Evolutionary conservation across 2,113 vertebrate species (phyloP).

Genomic region (Hemiscyllium ocellatum): DNA sequence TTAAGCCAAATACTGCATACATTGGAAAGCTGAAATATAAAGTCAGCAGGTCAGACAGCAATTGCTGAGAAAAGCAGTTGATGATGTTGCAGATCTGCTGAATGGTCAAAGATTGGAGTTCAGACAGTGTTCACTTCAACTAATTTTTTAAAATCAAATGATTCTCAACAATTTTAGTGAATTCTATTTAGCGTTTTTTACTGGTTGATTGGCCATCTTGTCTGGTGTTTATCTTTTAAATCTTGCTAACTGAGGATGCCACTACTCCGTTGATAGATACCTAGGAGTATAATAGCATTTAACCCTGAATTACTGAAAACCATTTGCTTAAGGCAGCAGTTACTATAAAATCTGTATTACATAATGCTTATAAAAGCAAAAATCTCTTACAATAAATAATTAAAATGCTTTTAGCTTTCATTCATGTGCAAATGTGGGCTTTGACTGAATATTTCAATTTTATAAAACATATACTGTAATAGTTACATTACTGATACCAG

Average conservation of each 20-base stretch:
- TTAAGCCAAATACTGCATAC: not conserved
- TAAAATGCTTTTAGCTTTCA: not conserved
- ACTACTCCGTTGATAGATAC: not conserved
- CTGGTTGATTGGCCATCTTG: not conserved
- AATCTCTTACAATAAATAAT: constrained; percentile 5
- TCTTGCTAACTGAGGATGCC: not conserved
- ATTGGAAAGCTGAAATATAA: too few species aligned
- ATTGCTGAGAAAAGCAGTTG: not conserved
- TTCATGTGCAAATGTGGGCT: not conserved
- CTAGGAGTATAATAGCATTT: not conserved
- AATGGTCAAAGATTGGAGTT: not conserved
- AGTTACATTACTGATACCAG: not conserved
- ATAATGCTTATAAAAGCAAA: not conserved
- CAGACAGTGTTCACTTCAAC: not conserved
- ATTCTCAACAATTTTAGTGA: not conserved
- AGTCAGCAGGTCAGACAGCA: not conserved
- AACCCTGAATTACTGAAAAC: not conserved
- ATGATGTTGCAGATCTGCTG: not conserved
- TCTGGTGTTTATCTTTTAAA: not conserved
- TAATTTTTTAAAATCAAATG: not conserved
- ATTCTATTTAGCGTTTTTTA: not conserved
- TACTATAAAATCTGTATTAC: not conserved
- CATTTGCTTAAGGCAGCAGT: not conserved
- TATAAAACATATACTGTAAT: not conserved
- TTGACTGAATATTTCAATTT: not conserved